Evolutionary conservation across 1,140 invertebrate species (phyloP), one percentile per base, ranked within the genome.

Genomic region (Ips nitidus): DNA sequence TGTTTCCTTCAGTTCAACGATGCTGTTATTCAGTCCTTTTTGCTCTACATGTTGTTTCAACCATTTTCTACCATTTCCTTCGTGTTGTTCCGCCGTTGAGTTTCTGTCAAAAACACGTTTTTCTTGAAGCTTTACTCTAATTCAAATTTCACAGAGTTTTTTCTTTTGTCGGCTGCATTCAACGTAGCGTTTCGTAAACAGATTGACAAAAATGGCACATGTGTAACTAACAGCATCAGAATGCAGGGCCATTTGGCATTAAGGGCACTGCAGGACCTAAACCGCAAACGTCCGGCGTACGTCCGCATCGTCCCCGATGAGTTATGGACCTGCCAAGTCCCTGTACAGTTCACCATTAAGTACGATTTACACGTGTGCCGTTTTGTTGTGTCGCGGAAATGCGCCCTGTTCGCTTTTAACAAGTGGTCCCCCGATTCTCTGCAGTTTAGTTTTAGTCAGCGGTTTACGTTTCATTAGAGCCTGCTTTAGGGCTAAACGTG

Each of bases 241-340:
- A 65, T 65, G 62, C 62, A 65, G 62, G 37, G 52, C 45, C 22
- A 22, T 2, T 41, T 55, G 53, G 53, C 52, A 39, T 52, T 36
- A 36, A 8, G 65, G 40, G 57, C 65, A 50, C 56, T 67, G 65
- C 65, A 59, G 57, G 65, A 56, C 59, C 55, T 56, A 50, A 38
- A 52, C 65, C 65, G 65, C 65, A 59, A 67, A 67, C 57, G 65
- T 67, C 65, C 65, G 65, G 57, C 59, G 39, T 58, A 53, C 52
- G 65, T 59, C 65, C 65, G 65, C 65, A 60, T 7, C 55, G 56
- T 67, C 65, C 65, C 65, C 40, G n/a, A 67, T 67, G 65, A 67
- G 59, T 56, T 67, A 67, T 67, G 56, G 47, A 67, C 45, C 41
- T 56, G 41, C 65, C 42, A 67, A 52, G 65, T 45, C 41, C 53